Evolutionary conservation across 2,888 invertebrate genomes (phyloP).

Genomic region (Melipona beecheii): DNA sequence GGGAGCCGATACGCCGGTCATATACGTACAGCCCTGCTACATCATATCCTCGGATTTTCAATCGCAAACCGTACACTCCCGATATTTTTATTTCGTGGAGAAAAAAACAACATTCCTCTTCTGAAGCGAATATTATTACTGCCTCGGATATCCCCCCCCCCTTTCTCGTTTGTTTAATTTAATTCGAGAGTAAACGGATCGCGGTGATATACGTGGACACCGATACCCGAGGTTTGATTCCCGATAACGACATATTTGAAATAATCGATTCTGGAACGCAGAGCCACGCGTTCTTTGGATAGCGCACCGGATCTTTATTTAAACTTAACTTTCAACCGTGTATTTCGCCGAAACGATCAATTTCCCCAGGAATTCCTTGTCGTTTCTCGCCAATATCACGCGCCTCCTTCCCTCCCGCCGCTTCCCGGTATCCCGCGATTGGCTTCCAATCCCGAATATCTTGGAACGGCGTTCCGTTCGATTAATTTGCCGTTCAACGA

Average conservation of each 20-base stretch:
- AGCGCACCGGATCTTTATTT: not conserved
- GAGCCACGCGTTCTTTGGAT: no score
- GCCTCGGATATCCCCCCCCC: not conserved
- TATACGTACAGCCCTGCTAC: no score
- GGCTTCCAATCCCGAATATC: not conserved
- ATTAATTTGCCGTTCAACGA: constrained; percentile 17
- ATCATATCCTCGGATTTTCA: not conserved
- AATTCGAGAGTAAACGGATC: not conserved
- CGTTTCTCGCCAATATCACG: not conserved
- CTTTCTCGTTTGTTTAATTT: not conserved
- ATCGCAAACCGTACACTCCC: not conserved
- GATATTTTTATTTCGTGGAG: not conserved
- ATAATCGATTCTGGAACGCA: not conserved
- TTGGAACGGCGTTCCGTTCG: not conserved
- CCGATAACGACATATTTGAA: not conserved
- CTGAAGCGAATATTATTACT: not conserved
- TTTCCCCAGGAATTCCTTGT: not conserved
- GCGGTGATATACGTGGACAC: not conserved
- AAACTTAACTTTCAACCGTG: not conserved
- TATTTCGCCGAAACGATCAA: not conserved
- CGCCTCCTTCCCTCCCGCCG: not conserved
- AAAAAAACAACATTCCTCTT: not conserved
- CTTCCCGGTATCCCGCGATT: no score
- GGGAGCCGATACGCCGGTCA: no score
- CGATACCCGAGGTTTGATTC: not conserved